Evolutionary conservation across 2,113 vertebrate species (phyloP).

Genomic region (Hippocampus guttulatus): DNA sequence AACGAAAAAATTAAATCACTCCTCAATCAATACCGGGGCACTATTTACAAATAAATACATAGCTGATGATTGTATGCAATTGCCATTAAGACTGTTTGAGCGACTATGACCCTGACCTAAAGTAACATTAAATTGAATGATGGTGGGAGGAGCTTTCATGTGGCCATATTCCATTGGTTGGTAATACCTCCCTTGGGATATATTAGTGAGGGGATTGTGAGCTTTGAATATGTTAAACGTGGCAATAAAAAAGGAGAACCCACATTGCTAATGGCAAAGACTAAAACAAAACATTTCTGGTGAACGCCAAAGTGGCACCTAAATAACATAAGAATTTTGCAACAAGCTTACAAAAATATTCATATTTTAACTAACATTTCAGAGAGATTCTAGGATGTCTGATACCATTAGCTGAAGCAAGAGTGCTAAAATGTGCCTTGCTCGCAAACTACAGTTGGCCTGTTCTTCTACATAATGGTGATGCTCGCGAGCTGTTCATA

Average conservation of each 20-base stretch:
- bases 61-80: conserved; percentile 23
- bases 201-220: not conserved
- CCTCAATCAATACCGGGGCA: conserved; percentile 13
- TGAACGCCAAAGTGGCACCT: not conserved
- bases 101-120: conserved; percentile 45
- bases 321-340: not conserved
- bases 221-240: conserved; percentile 19
- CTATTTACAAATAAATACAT: conserved; percentile 26
- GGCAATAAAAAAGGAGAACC: conserved; percentile 12
- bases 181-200: conserved; percentile 40
- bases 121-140: conserved; percentile 46
- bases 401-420: not conserved
- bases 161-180: not conserved
- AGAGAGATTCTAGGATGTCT: conserved; percentile 2
- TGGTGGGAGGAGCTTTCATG: conserved; percentile 24
- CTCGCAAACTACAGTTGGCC: conserved; percentile 9
- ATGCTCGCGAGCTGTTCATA: conserved; percentile 13
- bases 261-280: not conserved
- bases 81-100: conserved; percentile 21
- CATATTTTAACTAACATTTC: not conserved
- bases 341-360: not conserved
- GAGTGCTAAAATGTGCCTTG: conserved; percentile 18
- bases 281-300: conserved; percentile 1
- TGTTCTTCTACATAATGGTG: not conserved
- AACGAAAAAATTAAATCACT: conserved; percentile 7